Base-by-base conservation (phyloP, 1,140 invertebrate genomes). In the Leptopilina clavipes region DNA sequence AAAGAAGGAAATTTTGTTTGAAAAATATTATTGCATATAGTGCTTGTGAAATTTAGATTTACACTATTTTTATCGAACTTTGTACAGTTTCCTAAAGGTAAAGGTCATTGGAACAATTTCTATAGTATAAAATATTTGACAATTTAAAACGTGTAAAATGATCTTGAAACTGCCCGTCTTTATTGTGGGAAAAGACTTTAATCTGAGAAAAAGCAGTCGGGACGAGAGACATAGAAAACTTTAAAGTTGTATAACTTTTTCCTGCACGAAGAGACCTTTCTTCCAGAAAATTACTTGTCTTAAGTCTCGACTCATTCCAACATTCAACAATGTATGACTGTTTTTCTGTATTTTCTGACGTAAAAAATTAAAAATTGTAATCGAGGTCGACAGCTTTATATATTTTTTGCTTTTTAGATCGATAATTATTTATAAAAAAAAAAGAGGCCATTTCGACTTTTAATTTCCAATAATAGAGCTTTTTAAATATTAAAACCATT, bases 231-330 rank as follows among this genome's bases (percentile, higher is more conserved):
- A 19, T 25, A 25, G 19, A 10, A 59, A 25, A 59, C 11, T 59
- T 22, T 56, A 56, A 25, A 59, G 19, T 22, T 59, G 10, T 59
- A 59, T 25, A 59, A 59, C 56, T 59, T 14, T 48, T 25, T 59
- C 56, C 22, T 52, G 48, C 48, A 25, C 56, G 56, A 59, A 59
- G 18, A 59, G 56, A 25, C 56, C 19, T 59, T 59, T 25, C 22
- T 19, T 59, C 9, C 22, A 22, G 56, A 22, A 59, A 59, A 59
- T 22, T 59, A 25, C 56, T 59, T 59, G 19, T 19, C 56, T 59
- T 59, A 25, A 59, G 56, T 25, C 56, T 59, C 19, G 3, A 25
- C 56, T 59, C 19, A 12, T 59, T 19, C 22, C 19, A 25, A 59
- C 56, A 19, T 7, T 12, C 3, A 25, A 25, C 56, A 25, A 59